A percentile compares a stretch with the other conserved stretches of the same genome.
Conservation (phyloP, 2,113 vertebrate species). For the Myxocyprinus asiaticus region DNA sequence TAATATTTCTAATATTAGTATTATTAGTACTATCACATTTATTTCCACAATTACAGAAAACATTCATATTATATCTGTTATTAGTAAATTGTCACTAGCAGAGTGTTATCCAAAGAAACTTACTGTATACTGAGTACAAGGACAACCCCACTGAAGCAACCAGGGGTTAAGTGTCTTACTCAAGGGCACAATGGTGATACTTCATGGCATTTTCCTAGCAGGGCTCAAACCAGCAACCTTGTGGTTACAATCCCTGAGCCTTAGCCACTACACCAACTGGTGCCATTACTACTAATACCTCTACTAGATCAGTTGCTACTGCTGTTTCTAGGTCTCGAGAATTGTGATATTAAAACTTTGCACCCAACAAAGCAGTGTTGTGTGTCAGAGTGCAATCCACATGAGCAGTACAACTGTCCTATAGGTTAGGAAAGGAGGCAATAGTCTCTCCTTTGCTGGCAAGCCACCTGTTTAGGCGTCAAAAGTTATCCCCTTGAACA, state of each 20-base stretch:
- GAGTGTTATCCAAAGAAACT: too few species aligned
- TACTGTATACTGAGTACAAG: too few species aligned
- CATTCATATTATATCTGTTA: too few species aligned
- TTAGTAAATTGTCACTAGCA: too few species aligned
- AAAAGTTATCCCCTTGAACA: not conserved
- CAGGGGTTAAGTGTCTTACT: too few species aligned
- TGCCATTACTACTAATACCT: not conserved
- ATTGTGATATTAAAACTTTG: not conserved
- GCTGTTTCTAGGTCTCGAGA: not conserved
- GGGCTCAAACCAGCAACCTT: not conserved
- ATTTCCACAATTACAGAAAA: too few species aligned
- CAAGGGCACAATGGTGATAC: too few species aligned
- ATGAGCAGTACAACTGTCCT: not conserved
- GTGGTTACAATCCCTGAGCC: not conserved
- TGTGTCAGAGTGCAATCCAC: not conserved
- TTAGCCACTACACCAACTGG: not conserved
- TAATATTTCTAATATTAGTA: too few species aligned
- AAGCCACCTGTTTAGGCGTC: conserved; percentile 46
- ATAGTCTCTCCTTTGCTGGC: conserved; percentile 17
- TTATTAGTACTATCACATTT: too few species aligned
- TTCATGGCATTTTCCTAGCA: not conserved
- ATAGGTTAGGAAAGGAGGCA: conserved; percentile 17
- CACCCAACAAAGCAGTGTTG: conserved; percentile 16
- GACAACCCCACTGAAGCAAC: too few species aligned
- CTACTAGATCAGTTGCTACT: not conserved